A percentile compares a stretch with the other conserved stretches of the same genome.
phyloP scores from a whole-genome alignment of 2,113 vertebrate genomes.

The Calidris pugnax region DNA sequence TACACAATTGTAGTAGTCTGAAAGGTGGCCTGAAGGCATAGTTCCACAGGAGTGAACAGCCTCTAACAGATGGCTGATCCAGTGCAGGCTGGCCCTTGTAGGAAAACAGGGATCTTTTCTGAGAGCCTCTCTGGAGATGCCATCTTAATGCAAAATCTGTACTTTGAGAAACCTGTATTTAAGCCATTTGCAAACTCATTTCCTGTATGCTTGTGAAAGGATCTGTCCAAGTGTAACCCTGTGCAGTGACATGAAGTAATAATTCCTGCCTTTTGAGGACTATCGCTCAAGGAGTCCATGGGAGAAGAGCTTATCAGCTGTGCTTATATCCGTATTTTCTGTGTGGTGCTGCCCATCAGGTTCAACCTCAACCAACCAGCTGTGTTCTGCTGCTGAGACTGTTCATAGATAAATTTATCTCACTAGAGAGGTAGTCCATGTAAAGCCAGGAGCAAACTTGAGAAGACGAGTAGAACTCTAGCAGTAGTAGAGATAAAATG shows the following conservation, averaged over 20 bases:
- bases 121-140: not conserved
- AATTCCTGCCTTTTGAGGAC: not conserved
- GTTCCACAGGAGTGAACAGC: not conserved
- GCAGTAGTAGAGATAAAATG: not conserved
- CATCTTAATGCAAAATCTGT: not conserved
- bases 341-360: not conserved
- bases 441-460: not conserved
- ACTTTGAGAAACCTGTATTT: not conserved
- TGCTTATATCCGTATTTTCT: not conserved
- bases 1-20: rapidly evolving
- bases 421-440: not conserved
- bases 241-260: not conserved
- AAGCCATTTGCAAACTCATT: not conserved
- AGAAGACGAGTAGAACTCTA: not conserved
- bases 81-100: not conserved
- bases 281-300: not conserved
- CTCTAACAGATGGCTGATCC: not conserved
- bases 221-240: not conserved
- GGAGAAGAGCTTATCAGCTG: not conserved
- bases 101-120: not conserved
- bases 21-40: not conserved
- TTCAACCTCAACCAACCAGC: not conserved
- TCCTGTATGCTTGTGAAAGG: not conserved
- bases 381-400: not conserved
- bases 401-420: not conserved